phyloP scores from a whole-genome alignment of 1,140 invertebrate genomes.

The Lutraria rhynchaena region DNA sequence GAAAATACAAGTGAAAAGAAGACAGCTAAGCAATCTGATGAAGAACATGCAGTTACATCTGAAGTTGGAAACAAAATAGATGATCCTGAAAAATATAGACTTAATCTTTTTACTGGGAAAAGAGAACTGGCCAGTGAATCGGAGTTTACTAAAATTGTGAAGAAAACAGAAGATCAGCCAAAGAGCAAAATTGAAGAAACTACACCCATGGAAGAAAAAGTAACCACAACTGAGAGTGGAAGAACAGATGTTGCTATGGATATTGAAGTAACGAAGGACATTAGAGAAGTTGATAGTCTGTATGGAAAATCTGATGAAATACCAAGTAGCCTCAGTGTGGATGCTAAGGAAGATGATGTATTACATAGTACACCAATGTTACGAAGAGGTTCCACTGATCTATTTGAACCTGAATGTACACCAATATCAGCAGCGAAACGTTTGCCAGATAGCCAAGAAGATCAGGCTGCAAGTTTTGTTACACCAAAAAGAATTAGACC shows the following conservation, averaged over 20 bases:
- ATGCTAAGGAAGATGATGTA: neutral
- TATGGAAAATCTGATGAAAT: neutral
- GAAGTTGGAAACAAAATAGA: neutral
- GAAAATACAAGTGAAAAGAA: neutral
- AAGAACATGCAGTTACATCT: neutral
- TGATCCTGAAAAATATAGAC: conserved; percentile 32
- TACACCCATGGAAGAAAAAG: neutral
- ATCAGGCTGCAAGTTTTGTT: conserved; percentile 52
- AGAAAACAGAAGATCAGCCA: neutral
- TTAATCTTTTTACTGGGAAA: conserved; percentile 24
- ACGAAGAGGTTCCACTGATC: conserved; percentile 42
- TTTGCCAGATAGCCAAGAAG: conserved; percentile 5
- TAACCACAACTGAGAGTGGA: neutral
- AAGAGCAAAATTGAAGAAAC: neutral
- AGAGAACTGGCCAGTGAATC: neutral
- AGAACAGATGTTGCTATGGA: neutral
- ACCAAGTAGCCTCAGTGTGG: neutral
- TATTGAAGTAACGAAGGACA: neutral
- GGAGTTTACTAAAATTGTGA: neutral
- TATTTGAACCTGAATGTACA: conserved; percentile 65
- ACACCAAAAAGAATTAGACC: conserved; percentile 60
- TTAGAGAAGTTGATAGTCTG: conserved; percentile 6
- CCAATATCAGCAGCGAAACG: conserved; percentile 59
- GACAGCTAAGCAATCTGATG: neutral
- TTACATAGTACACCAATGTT: conserved; percentile 69